Evolutionary conservation across 2,113 vertebrate genomes (phyloP), one percentile per base, ranked within the genome.

Genomic region (Ptychochromis oligacanthus): DNA sequence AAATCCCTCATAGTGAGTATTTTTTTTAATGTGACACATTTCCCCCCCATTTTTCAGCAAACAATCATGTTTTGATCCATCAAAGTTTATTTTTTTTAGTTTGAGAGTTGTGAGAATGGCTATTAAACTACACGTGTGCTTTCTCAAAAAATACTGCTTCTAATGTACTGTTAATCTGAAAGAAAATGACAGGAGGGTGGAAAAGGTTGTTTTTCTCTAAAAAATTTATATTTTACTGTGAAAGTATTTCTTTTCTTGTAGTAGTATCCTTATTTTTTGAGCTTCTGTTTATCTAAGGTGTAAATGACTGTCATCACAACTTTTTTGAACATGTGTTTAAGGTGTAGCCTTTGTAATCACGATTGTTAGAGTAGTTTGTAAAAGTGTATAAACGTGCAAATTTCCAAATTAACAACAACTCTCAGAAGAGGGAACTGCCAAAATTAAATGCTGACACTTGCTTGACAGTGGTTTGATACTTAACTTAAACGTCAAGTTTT

Each of bases 341-440:
- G 11, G 18, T n/a, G 18, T 62, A 59, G 56, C 7, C 22, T 72
- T 64, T 61, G 56, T 81, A 75, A 78, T 18, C 34, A n/a, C 58
- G 26, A 70, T 28, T 91, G 56, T 87, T 62, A 83, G 57, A n/a
- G 10, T 65, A 3, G 26, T 15, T 20, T 79, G 11, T 72, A 14
- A 46, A 79, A 43, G 26, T 65, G 15, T 80, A 28, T 43, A 4
- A 64, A 74, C 43, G 20, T 7, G 6, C 10, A 55, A 31, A 11
- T 54, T 74, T 83, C 18, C n/a, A 56, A 67, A 31, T 75, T 87
- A 52, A 34, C 1, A 17, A n/a, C 18, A 59, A 9, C 2, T 75
- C 4, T 74, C 31, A 64, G 28, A 26, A 43, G 0, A 77, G 24
- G 10, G 55, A 81, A 60, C 12, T 0, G 7, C 31, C 28, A 67